Conservation (phyloP, 2,797 vertebrate genomes). For the Microctenopoma steveboyesi region DNA sequence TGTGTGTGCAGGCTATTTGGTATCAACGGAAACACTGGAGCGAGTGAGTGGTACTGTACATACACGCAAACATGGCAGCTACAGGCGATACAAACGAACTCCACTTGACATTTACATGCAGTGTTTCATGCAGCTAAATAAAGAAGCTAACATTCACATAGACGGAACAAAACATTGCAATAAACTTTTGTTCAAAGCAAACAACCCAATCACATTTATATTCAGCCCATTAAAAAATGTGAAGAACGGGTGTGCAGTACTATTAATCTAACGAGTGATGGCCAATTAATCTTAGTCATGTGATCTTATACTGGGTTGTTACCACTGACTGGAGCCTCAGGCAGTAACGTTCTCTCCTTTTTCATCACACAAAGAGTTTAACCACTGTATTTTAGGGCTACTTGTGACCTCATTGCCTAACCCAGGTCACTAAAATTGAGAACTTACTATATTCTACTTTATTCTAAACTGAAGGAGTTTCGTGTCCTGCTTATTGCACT, state of each 20-base stretch:
- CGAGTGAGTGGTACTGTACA: neutral
- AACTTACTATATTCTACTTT: neutral
- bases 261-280: neutral
- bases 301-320: neutral
- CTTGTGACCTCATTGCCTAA: neutral
- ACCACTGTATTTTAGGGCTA: neutral
- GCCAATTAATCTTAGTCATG: neutral
- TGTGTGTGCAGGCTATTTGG: neutral
- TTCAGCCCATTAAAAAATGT: neutral
- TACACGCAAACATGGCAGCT: conserved; percentile 20
- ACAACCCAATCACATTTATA: conserved; percentile 32
- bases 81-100: conserved; percentile 4
- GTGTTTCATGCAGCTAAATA: neutral
- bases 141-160: neutral
- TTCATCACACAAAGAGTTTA: neutral
- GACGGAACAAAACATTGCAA: conserved; percentile 6
- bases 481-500: neutral
- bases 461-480: neutral
- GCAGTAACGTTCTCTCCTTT: neutral
- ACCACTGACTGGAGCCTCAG: neutral
- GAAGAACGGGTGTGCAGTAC: neutral
- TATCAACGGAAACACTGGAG: conserved; percentile 29
- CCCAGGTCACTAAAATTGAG: neutral
- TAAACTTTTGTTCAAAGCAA: neutral
- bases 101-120: conserved; percentile 32